A percentile compares a stretch with the other conserved stretches of the same genome.
Evolutionary conservation across 1,140 invertebrate species (phyloP).

Genomic region (Scaptomyza hsui): DNA sequence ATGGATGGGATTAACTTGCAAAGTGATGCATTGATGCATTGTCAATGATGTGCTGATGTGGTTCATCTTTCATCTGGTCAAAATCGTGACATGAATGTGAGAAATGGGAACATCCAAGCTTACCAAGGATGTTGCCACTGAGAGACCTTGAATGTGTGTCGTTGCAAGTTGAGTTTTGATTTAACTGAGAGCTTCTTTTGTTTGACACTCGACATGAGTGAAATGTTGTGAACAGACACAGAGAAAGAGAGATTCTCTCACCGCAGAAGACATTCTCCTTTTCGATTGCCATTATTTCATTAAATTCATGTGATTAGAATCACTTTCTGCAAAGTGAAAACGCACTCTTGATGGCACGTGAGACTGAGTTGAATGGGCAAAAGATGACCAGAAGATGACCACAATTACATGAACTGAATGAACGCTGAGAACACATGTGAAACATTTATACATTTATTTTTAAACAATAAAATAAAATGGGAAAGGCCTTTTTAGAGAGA

Average conservation of each 20-base stretch:
- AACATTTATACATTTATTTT: slow-evolving; percentile 28
- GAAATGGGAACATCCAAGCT: slow-evolving; percentile 34
- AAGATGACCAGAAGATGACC: slow-evolving; percentile 40
- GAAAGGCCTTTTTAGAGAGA: slow-evolving; percentile 50
- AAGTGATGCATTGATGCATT: slow-evolving; percentile 63
- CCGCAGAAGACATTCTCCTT: slow-evolving; percentile 49
- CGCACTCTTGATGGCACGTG: slow-evolving; percentile 77
- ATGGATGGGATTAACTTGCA: slow-evolving; percentile 24
- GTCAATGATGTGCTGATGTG: slow-evolving; percentile 26
- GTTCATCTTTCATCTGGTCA: slow-evolving; percentile 66
- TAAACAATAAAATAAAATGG: slow-evolving; percentile 65
- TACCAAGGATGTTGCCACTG: slow-evolving; percentile 51
- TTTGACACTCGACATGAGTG: slow-evolving; percentile 65
- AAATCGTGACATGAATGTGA: slow-evolving; percentile 68
- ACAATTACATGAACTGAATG: slow-evolving; percentile 13
- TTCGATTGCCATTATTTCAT: slow-evolving; percentile 66
- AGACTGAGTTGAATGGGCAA: slow-evolving; percentile 42
- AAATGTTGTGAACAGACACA: slow-evolving; percentile 33
- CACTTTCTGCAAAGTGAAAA: slow-evolving; percentile 74
- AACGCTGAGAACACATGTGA: slow-evolving; percentile 41
- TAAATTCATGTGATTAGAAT: slow-evolving; percentile 74
- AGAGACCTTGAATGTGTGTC: slow-evolving; percentile 69
- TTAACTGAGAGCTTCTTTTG: slow-evolving; percentile 53
- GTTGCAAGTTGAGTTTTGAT: slow-evolving; percentile 48
- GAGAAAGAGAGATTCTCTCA: slow-evolving; percentile 12